Conservation (phyloP, 1,140 invertebrate genomes). For the Leptoteleia sp. region DNA sequence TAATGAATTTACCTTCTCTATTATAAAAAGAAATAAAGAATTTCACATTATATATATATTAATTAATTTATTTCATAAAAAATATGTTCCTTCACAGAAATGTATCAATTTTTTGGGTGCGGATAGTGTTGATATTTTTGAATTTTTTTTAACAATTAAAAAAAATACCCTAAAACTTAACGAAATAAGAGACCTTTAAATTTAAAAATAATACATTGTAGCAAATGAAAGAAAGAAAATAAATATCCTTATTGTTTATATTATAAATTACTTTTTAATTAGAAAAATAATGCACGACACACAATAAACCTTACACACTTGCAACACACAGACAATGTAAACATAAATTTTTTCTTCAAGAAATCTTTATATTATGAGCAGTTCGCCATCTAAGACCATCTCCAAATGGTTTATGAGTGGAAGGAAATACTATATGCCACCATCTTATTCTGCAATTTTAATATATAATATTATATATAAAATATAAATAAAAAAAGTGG, state of each 20-base stretch:
- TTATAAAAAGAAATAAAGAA: no score
- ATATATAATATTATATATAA: slow-evolving; percentile 18
- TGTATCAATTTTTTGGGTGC: no score
- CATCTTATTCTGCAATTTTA: slow-evolving; percentile 81
- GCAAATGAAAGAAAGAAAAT: not conserved
- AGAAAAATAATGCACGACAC: slow-evolving; percentile 23
- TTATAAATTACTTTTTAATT: slow-evolving; percentile 34
- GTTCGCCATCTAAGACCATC: slow-evolving; percentile 91
- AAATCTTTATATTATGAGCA: slow-evolving; percentile 80
- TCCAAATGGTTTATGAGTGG: slow-evolving; percentile 88
- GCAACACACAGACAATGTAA: not conserved
- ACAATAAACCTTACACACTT: not conserved
- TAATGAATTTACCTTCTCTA: no score
- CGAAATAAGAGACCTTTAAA: no score
- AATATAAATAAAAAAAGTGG: no score
- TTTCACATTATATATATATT: no score
- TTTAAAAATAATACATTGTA: not conserved
- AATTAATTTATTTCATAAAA: no score
- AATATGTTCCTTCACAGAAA: no score
- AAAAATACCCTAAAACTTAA: no score
- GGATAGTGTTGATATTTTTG: no score
- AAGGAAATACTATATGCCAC: slow-evolving; percentile 90
- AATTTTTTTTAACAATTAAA: no score
- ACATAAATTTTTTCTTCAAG: slow-evolving; percentile 36
- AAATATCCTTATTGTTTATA: not conserved